A percentile compares a stretch with the other conserved stretches of the same genome.
Evolutionary conservation across 2,113 vertebrate species (phyloP).

Genomic region (Varanus komodoensis): DNA sequence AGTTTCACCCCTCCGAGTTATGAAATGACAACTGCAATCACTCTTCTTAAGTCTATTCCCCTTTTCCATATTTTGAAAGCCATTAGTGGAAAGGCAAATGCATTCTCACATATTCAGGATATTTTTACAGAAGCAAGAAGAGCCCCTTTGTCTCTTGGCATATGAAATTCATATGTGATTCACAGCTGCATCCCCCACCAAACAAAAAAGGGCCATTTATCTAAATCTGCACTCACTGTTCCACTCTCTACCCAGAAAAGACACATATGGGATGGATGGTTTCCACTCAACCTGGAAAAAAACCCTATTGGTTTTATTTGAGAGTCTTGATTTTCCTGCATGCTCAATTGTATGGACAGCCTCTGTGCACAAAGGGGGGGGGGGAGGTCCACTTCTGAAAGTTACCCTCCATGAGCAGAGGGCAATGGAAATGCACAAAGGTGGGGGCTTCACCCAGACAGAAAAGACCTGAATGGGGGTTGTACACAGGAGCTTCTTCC

Average conservation of each 20-base stretch:
- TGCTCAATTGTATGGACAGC: too few relatives aligned
- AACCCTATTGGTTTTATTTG: neutral
- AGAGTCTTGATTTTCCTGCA: neutral
- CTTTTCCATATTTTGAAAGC: neutral
- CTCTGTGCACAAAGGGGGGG: too few relatives aligned
- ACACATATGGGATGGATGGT: neutral
- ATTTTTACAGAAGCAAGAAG: conserved; percentile 9
- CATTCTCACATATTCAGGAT: conserved; percentile 11
- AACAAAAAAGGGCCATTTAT: neutral
- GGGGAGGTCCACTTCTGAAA: too few relatives aligned
- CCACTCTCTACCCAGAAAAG: neutral
- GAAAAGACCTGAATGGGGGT: too few relatives aligned
- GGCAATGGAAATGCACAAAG: too few relatives aligned
- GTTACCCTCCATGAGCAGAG: too few relatives aligned
- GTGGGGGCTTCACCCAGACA: too few relatives aligned
- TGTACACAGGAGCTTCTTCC: neutral
- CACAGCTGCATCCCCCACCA: neutral
- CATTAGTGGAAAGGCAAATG: neutral
- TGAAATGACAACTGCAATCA: conserved; percentile 17
- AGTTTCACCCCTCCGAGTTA: neutral
- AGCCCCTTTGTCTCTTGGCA: neutral
- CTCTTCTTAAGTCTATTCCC: neutral
- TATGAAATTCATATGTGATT: conserved; percentile 1
- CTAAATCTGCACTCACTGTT: neutral
- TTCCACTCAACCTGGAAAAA: neutral